Percentiles rank a stretch among this genome's conserved stretches.
phyloP scores from a whole-genome alignment of 2,113 vertebrate genomes.

The Otus sunia region DNA sequence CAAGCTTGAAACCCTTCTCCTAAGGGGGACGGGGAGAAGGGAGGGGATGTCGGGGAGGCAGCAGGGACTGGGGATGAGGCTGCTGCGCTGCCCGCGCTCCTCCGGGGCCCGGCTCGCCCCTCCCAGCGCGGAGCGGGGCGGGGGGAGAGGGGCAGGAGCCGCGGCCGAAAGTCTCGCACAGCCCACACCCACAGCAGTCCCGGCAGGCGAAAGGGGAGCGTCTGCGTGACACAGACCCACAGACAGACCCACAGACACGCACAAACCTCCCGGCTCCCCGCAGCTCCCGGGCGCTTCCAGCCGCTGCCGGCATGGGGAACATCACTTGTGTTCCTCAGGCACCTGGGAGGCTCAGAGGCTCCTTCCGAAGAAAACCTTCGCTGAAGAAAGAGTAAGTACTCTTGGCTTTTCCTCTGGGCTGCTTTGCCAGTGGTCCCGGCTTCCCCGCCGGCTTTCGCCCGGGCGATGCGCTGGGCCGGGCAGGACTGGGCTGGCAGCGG shows the following conservation, averaged over 20 bases:
- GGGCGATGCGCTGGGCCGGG: not conserved
- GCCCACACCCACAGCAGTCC: conserved; percentile 22
- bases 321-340: conserved; percentile 73
- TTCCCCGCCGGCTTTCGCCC: fast-evolving
- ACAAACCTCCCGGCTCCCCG: not conserved
- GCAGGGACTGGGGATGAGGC: not conserved
- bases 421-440: not conserved
- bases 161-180: not conserved
- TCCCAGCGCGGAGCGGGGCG: not conserved
- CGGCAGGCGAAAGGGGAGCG: not conserved
- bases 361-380: conserved; percentile 76
- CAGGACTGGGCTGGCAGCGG: not conserved
- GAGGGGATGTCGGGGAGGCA: too few species aligned
- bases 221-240: not conserved
- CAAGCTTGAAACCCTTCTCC: not conserved
- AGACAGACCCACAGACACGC: not conserved
- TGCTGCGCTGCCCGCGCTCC: not conserved
- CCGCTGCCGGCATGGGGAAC: conserved; percentile 72
- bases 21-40: not conserved
- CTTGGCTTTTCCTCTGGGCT: fast-evolving
- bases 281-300: not conserved
- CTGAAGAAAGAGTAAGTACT: conserved; percentile 73
- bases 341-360: conserved; percentile 64
- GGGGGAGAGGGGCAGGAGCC: not conserved
- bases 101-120: not conserved